A percentile compares a stretch with the other conserved stretches of the same genome.
phyloP scores from a whole-genome alignment of 2,113 vertebrate species.

The Clupea harengus region DNA sequence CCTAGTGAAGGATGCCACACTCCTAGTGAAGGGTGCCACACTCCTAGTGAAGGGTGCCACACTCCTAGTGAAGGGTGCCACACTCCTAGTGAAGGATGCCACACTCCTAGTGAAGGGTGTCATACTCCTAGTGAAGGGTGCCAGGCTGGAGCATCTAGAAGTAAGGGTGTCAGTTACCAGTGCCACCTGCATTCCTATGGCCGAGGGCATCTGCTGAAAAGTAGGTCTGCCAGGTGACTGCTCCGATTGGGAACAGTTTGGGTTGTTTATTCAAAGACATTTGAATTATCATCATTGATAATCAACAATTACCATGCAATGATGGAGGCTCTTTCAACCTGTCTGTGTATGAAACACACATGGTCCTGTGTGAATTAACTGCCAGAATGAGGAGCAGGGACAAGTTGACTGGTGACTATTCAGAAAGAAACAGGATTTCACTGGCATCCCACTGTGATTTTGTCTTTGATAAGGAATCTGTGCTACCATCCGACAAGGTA shows the following conservation, averaged over 20 bases:
- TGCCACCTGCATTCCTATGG: background rate
- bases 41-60: too few relatives aligned
- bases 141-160: background rate
- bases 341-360: background rate
- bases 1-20: background rate
- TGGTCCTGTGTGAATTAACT: background rate
- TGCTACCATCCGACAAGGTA: too few relatives aligned
- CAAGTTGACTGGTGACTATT: too few relatives aligned
- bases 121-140: background rate
- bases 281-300: background rate
- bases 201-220: background rate
- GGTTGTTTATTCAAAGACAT: background rate
- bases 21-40: too few relatives aligned
- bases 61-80: too few relatives aligned
- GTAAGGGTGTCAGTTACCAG: background rate
- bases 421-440: too few relatives aligned
- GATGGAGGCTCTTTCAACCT: background rate
- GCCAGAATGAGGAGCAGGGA: background rate
- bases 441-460: too few relatives aligned
- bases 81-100: too few relatives aligned
- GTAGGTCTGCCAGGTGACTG: background rate
- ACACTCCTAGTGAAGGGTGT: too few relatives aligned
- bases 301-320: background rate
- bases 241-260: background rate
- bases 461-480: too few relatives aligned